Evolutionary conservation across 2,797 vertebrate genomes (phyloP), one percentile per base, ranked within the genome.

Genomic region (Iguana delicatissima): DNA sequence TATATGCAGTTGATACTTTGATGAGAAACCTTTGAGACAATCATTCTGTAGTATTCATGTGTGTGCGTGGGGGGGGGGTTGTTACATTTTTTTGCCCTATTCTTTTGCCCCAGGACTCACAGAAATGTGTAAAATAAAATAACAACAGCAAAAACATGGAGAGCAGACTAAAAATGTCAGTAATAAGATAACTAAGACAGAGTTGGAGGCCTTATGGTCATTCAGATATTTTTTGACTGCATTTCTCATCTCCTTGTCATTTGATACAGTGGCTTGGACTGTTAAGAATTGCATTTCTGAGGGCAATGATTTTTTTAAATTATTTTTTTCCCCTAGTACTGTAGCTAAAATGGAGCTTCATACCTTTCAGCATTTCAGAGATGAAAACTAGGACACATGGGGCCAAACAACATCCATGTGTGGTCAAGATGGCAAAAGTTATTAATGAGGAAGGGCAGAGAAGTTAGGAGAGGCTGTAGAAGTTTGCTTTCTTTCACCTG

Each of bases 81-180:
- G 52, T 85, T 72, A 72, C 64, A 85, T 52, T 18, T 9, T 20
- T 50, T 50, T 29, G 35, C 32, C 50, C 42, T 46, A 46, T 72
- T 52, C 8, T 85, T 52, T 85, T 46, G 46, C 46, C 59, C 64
- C 52, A 72, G 9, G 46, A 9, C 64, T 72, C 18, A 64, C 67
- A 72, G 84, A 64, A 18, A 85, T 52, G 42, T 50, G 14, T 85
- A 85, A 32, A 72, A 85, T 69, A 72, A 85, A 85, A 85, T 72
- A 72, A 64, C 64, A 85, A 85, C 64, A n/a, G 52, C 50, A 50
- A 69, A 72, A 76, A 46, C 52, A 16, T 67, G 38, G 24, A 62
- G 59, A 84, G 18, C 4, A 24, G 32, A n/a, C 55, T 57, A 85
- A 85, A 85, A n/a, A 85, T 35, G 24, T 9, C 6, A 16, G 84